Evolutionary conservation across 2,113 vertebrate species (phyloP), one percentile per base, ranked within the genome.

Genomic region (Oenanthe oenanthe): DNA sequence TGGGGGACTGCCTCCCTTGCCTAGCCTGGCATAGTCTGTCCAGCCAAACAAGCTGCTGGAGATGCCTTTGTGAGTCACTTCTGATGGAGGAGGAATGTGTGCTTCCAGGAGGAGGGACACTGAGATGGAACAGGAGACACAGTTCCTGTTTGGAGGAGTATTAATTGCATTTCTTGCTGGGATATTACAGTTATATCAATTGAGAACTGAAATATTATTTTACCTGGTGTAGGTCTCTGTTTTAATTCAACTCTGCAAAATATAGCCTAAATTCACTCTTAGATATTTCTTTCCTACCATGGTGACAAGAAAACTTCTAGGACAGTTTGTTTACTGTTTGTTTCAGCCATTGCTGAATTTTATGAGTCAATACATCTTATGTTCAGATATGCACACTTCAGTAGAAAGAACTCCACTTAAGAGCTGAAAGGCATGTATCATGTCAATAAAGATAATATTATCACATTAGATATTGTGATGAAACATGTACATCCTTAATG

Each of bases 371-470:
- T 79, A 40, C 6, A 48, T 85, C 73, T 92, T 2, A 22, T 88
- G 73, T 89, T 73, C 47, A 88, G 75, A 89, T 74, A 74, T 40
- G 36, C 10, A 1, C 58, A 43, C 16, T 73, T 92, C 36, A 63
- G n/a, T 47, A 75, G 66, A 50, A 85, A 89, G 58, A 92, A 36
- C 13, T 58, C 17, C 11, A 75, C 38, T 85, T 76, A 20, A 74
- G 38, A 85, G 60, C 60, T 67, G 56, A 90, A 70, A 88, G 54
- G 21, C 71, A 66, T 3, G 1, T 42, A 82, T 77, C 57, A 17
- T 70, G 58, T 91, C 78, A 79, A 58, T 88, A 79, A 85, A 85
- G 89, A 65, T 47, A 79, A n/a, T 62, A 66, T 85, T 94, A 89
- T 76, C 67, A 47, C 51, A 74, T 47, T 76, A 88, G 74, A 82